Base-by-base conservation (phyloP, 2,888 invertebrate genomes). In the Mimumesa dahlbomi region DNA sequence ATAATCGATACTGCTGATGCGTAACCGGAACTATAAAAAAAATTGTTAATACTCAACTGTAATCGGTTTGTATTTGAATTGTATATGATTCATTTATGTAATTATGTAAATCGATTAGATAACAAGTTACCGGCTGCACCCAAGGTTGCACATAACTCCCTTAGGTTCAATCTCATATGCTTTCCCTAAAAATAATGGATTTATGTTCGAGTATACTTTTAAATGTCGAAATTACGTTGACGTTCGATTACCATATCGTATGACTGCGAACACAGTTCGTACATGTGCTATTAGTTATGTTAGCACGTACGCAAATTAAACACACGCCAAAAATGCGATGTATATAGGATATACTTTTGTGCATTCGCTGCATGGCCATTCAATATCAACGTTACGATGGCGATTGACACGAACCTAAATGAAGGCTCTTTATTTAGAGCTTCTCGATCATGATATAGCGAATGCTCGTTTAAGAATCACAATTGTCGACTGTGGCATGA, bases 21-120 rank as follows among this genome's bases (percentile, higher is more conserved):
- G 6, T 14, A 29, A 45, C 45, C 6, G 29, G 6, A 21, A n/a
- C 11, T 11, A 46, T 21, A 52, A 65, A 38, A 53, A 21, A 45
- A 5, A n/a, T 34, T 22, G 25, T 14, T 25, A 25, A 25, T 25
- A 16, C 21, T 45, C 5, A 9, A 6, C 34, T 34, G 34, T 48
- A 18, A 40, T 45, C 36, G n/a, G 19, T 16, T 50, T 11, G 11
- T 36, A 11, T 13, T n/a, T 40, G 7, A 4, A 40, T 4, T 14
- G 40, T 16, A 16, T 16, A 7, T 18, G 16, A 40, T 70, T 52
- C 54, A 31, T 56, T 54, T 52, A 48, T 45, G 63, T 50, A 53
- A 72, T 49, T 49, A 73, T 61, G 54, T 48, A 70, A 61, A 64
- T 65, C 52, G 71, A 73, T 73, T 73, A 65, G 65, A 65, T 73